phyloP scores from a whole-genome alignment of 2,113 vertebrate genomes.

The Actenoides lindsayi region DNA sequence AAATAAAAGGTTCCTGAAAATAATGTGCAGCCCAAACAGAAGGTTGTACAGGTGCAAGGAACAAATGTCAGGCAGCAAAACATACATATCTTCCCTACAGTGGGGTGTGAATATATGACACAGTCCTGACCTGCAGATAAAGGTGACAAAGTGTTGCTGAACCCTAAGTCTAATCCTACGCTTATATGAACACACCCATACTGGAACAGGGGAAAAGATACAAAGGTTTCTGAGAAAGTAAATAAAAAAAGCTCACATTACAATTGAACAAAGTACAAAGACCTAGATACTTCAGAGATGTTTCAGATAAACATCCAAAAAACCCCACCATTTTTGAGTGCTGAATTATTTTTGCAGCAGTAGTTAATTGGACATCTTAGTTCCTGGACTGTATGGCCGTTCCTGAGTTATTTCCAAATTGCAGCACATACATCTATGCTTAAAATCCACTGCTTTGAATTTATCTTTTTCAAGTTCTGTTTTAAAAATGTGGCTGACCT shows the following conservation, averaged over 20 bases:
- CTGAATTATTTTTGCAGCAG: background rate
- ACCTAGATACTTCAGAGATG: background rate
- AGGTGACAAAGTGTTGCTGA: background rate
- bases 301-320: background rate
- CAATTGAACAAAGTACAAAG: background rate
- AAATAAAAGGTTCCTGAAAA: background rate
- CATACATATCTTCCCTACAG: background rate
- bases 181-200: background rate
- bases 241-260: background rate
- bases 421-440: background rate
- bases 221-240: background rate
- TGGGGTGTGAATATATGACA: background rate
- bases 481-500: conserved; percentile 55
- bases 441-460: conserved; percentile 55
- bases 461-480: conserved; percentile 51
- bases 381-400: background rate
- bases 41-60: background rate
- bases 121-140: background rate
- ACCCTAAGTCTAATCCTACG: background rate
- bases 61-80: background rate
- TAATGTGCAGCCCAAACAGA: background rate
- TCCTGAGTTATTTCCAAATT: conserved; percentile 32
- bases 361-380: conserved; percentile 26
- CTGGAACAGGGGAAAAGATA: background rate
- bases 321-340: background rate